Base-by-base conservation (phyloP, 2,113 vertebrate genomes). In the Acrocephalus kingi region DNA sequence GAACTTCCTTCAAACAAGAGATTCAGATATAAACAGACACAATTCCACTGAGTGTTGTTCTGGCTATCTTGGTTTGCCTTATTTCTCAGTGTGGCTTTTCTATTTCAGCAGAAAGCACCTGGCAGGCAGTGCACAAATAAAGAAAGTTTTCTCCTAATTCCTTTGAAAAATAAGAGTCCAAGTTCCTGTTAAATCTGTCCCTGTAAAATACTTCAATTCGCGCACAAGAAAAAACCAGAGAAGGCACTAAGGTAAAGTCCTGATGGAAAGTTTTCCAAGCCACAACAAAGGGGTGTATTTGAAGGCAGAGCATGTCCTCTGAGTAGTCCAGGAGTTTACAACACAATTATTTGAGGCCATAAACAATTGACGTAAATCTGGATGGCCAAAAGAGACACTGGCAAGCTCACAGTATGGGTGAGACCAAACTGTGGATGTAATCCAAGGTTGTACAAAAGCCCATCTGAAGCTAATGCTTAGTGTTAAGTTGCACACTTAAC, bases 1-100 rank as follows among this genome's bases (percentile, higher is more conserved):
- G 68, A 89, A 79, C 84, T 93, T 94, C 83, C 91, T 79, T 24
- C 16, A 80, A 87, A 96, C 16, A 64, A 52, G 28, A 81, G 23
- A 68, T 64, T 79, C 48, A 90, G 75, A 93, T 80, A 85, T 58
- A 90, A 95, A 84, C 49, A 91, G 84, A 61, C 35, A 22, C 21
- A 68, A 67, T 66, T 81, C 59, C 67, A 75, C 52, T 14, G 30
- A 58, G 28, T 41, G 56, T 45, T 71, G 39, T 66, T 85, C 86
- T 67, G 37, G 43, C 39, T 93, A 10, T 52, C 41, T 87, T 63
- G 55, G 46, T 87, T 93, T 93, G 80, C 62, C 54, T 80, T 66
- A 46, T 59, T 89, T 86, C 17, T 91, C 71, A 80, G 11, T 35
- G 48, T 88, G 89, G 81, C 48, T 87, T 87, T 71, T 68, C 83